These are phyloP conservation scores for Papilio helenus DNA, from an alignment of 1,140 invertebrate genomes.

Conservation along the genomic window DNA sequence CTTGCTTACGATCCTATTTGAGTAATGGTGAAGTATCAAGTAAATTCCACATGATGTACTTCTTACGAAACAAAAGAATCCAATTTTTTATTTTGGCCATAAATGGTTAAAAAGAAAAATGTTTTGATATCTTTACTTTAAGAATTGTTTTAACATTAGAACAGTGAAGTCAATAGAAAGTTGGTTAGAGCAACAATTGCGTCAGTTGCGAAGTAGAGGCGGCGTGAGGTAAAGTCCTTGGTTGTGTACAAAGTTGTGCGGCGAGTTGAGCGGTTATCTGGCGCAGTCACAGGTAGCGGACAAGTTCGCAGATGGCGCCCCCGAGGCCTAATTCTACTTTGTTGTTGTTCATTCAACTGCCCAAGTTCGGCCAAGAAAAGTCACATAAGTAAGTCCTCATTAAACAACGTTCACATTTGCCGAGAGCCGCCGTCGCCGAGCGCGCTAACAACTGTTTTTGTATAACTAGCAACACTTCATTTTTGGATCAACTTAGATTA, in stretches of 20 bases:
- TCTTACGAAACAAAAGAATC: no score
- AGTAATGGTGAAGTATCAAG: no score
- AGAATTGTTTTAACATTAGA: neutral
- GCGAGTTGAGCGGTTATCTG: constrained; percentile 12
- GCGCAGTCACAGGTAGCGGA: constrained; percentile 32
- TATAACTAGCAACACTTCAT: neutral
- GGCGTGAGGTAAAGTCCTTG: neutral
- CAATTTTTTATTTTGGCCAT: no score
- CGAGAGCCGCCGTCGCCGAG: neutral
- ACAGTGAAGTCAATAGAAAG: constrained; percentile 7
- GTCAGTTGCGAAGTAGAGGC: neutral
- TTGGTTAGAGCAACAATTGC: constrained; percentile 19
- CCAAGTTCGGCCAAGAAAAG: constrained; percentile 26
- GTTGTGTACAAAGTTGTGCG: neutral
- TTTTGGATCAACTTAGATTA: neutral
- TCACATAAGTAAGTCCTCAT: constrained; percentile 28
- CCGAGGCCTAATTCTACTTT: constrained; percentile 38
- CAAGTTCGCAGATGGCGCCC: constrained; percentile 37
- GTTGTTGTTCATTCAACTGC: constrained; percentile 36
- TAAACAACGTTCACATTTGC: constrained; percentile 23
- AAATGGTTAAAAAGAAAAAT: no score
- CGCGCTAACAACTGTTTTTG: neutral
- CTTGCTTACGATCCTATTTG: no score
- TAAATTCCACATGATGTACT: no score
- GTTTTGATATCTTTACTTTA: neutral